Conservation (phyloP, 2,888 invertebrate species). For the Phortica okadai region DNA sequence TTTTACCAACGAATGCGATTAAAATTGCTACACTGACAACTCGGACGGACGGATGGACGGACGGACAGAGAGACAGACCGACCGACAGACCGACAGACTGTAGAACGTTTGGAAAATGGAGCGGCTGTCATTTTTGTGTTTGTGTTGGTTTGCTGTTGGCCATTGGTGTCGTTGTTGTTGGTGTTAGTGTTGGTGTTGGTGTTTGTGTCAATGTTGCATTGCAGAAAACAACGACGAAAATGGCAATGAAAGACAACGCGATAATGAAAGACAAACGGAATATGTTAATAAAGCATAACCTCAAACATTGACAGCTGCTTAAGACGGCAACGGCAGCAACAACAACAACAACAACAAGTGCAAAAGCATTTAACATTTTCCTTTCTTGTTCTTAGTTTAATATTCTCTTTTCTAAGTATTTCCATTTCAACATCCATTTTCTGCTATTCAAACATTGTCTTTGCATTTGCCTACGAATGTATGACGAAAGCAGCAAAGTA, state of each 20-base stretch:
- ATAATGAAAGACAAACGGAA: not conserved
- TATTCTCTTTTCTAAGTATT: not conserved
- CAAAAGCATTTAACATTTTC: slow-evolving; percentile 1
- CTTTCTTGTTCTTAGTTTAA: not conserved
- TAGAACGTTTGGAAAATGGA: too few species aligned
- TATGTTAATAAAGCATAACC: not conserved
- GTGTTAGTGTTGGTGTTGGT: not conserved
- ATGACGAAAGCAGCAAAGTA: not conserved
- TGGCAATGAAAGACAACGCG: too few species aligned
- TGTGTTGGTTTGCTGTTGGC: not conserved
- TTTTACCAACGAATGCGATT: too few species aligned
- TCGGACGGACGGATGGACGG: slow-evolving; percentile 37
- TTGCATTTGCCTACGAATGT: not conserved
- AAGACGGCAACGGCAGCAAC: slow-evolving; percentile 2
- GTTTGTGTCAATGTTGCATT: not conserved
- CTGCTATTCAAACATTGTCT: not conserved
- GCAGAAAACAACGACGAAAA: not conserved
- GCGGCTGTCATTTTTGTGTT: not conserved
- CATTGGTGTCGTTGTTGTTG: not conserved
- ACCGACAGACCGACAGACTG: too few species aligned
- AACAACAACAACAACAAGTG: slow-evolving; percentile 2
- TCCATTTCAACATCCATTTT: not conserved
- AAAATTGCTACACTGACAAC: too few species aligned
- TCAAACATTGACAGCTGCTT: slow-evolving; percentile 19
- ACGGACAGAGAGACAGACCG: too few species aligned